Evolutionary conservation across 2,113 vertebrate species (phyloP).

Genomic region (Tachuris rubrigastra): DNA sequence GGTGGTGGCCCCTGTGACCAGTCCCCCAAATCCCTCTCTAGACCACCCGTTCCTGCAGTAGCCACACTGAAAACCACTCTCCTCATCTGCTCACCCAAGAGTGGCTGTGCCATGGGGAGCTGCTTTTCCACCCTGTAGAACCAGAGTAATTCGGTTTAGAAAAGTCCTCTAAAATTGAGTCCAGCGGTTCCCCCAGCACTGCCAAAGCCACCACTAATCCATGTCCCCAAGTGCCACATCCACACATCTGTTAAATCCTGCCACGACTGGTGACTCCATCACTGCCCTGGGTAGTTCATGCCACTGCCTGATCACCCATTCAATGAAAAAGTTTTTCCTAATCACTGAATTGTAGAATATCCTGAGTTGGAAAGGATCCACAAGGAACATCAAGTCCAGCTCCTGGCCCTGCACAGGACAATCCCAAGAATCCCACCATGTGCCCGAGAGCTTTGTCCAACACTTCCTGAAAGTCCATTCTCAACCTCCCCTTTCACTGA

Average conservation of each 20-base stretch:
- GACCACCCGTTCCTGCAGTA: not conserved
- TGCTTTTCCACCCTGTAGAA: not conserved
- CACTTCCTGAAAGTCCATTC: not conserved
- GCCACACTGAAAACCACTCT: fast-evolving
- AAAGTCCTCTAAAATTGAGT: not conserved
- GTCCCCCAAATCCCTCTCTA: fast-evolving
- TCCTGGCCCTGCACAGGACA: not conserved
- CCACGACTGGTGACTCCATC: not conserved
- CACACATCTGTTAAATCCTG: not conserved
- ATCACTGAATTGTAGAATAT: not conserved
- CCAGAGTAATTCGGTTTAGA: not conserved
- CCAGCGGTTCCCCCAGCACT: not conserved
- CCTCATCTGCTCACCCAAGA: fast-evolving
- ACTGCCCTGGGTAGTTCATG: not conserved
- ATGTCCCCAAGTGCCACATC: not conserved
- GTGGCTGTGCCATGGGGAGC: not conserved
- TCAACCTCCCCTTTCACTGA: not conserved
- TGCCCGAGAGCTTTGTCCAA: not conserved
- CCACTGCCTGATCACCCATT: not conserved
- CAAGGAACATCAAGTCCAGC: fast-evolving
- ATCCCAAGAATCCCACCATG: not conserved
- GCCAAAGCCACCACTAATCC: not conserved
- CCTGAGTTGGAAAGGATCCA: not conserved
- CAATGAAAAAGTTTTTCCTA: not conserved
- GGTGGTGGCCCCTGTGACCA: fast-evolving